Conservation (phyloP, 2,888 invertebrate species). For the Ernsta delagoae region DNA sequence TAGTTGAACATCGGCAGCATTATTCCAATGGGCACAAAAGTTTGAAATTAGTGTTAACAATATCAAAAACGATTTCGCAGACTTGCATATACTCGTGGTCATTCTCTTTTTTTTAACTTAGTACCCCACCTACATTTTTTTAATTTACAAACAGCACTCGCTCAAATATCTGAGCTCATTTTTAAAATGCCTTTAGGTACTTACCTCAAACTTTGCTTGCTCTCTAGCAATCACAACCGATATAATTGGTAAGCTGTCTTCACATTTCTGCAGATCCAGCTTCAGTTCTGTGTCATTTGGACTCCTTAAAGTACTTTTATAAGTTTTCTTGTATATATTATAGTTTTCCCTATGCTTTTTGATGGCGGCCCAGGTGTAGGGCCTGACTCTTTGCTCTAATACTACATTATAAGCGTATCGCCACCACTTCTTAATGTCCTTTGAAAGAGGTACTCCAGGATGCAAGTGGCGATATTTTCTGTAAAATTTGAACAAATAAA, state of each 20-base stretch:
- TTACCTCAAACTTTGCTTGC: conserved; percentile 91
- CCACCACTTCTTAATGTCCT: conserved; percentile 90
- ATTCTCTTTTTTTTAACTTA: no score
- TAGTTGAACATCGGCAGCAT: background rate
- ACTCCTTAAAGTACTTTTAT: conserved; percentile 88
- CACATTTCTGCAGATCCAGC: conserved; percentile 89
- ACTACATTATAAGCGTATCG: conserved; percentile 89
- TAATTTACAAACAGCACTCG: no score
- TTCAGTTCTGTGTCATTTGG: conserved; percentile 90
- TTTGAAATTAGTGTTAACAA: no score
- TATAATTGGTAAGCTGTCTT: conserved; percentile 89
- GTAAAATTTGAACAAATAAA: conserved; percentile 37
- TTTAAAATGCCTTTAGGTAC: background rate
- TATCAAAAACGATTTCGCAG: no score
- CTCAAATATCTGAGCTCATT: no score
- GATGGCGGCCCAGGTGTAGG: conserved; percentile 90
- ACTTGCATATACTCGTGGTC: no score
- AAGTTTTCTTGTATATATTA: conserved; percentile 87
- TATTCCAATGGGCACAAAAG: background rate
- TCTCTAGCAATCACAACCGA: conserved; percentile 92
- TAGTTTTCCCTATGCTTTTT: conserved; percentile 88
- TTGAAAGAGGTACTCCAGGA: conserved; percentile 83
- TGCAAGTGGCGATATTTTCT: conserved; percentile 87
- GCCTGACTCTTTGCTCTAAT: conserved; percentile 88
- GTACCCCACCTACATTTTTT: no score